Conservation (phyloP, 2,113 vertebrate genomes). For the Nibea albiflora region DNA sequence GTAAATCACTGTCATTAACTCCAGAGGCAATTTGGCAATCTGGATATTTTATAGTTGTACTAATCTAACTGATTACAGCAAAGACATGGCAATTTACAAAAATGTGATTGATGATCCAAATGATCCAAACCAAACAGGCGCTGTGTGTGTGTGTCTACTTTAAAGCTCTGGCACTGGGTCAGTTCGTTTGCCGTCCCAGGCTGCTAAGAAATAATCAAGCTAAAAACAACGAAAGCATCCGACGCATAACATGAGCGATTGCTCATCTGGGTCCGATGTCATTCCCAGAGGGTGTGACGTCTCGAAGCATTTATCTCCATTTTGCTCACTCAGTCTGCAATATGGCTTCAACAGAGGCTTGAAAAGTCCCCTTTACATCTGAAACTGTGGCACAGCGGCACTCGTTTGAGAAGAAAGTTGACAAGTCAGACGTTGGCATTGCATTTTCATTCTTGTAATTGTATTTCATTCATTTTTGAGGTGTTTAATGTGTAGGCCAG, state of each 20-base stretch:
- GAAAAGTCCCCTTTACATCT: not conserved
- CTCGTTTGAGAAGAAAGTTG: conserved; percentile 13
- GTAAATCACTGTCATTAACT: conserved; percentile 64
- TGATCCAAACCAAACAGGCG: conserved; percentile 58
- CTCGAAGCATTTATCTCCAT: not conserved
- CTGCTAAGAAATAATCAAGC: conserved; percentile 41
- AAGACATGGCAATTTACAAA: conserved; percentile 56
- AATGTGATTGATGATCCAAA: conserved; percentile 52
- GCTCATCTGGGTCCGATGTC: not conserved
- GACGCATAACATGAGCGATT: not conserved
- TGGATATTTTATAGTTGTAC: conserved; percentile 60
- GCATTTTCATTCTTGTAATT: conserved; percentile 32
- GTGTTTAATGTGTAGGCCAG: conserved; percentile 42
- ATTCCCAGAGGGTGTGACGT: conserved; percentile 3
- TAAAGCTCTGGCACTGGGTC: conserved; percentile 34
- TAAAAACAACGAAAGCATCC: conserved; percentile 47
- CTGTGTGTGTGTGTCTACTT: conserved; percentile 26
- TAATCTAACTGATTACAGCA: conserved; percentile 69
- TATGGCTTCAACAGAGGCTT: not conserved
- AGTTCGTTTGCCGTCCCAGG: conserved; percentile 35
- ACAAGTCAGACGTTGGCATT: conserved; percentile 17
- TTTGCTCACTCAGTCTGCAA: conserved; percentile 7
- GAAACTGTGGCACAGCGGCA: not conserved
- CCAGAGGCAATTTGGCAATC: conserved; percentile 50
- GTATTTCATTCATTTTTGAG: conserved; percentile 30